These are phyloP conservation scores for Ganaspis sp. DNA, from an alignment of 1,140 invertebrate species.

Conservation along the genomic window DNA sequence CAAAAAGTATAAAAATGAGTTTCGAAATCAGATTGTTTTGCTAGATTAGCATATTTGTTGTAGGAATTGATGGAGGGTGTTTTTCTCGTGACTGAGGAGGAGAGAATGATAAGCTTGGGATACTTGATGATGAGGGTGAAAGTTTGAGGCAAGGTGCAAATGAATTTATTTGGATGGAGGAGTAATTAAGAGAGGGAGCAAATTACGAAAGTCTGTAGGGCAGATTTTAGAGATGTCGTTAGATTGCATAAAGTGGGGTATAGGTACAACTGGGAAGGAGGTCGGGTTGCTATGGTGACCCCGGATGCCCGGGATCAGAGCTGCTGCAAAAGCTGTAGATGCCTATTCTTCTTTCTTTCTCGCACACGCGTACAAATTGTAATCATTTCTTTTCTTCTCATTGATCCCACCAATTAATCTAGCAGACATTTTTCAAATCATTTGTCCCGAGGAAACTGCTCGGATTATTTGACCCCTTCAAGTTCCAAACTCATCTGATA, in stretches of 20 bases:
- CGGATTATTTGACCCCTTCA: background rate
- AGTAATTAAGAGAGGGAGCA: too few relatives aligned
- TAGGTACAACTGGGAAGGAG: constrained; percentile 60
- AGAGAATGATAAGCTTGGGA: too few relatives aligned
- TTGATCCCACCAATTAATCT: constrained; percentile 37
- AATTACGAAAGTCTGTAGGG: constrained; percentile 18
- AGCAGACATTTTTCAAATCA: background rate
- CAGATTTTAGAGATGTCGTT: constrained; percentile 34
- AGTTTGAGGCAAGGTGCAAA: background rate
- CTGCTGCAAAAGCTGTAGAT: constrained; percentile 52
- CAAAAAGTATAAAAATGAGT: too few relatives aligned
- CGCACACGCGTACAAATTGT: constrained; percentile 47
- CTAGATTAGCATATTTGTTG: too few relatives aligned
- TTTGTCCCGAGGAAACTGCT: background rate
- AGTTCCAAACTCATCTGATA: background rate
- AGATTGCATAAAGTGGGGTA: constrained; percentile 46
- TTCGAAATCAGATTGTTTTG: too few relatives aligned
- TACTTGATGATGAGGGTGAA: background rate
- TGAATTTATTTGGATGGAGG: background rate
- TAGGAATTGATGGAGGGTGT: too few relatives aligned
- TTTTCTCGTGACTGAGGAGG: too few relatives aligned
- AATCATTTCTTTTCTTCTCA: constrained; percentile 47
- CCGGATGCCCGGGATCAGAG: constrained; percentile 72
- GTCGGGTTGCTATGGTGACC: constrained; percentile 68
- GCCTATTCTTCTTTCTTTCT: constrained; percentile 34